Conservation (phyloP, 2,113 vertebrate species). For the Bothrops jararaca region DNA sequence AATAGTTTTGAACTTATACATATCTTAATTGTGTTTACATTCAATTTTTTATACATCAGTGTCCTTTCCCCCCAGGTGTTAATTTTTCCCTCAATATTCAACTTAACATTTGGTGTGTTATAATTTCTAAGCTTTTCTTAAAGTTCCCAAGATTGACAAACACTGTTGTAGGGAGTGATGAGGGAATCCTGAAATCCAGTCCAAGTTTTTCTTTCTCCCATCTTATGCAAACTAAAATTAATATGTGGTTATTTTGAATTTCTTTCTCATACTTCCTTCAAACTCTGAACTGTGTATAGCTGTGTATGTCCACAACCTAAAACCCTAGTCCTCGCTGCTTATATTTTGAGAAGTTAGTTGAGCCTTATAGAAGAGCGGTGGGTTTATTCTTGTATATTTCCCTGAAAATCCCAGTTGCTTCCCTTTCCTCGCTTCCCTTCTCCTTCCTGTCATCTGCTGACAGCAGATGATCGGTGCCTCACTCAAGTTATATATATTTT, state of each 20-base stretch:
- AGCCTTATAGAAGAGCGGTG: constrained; percentile 29
- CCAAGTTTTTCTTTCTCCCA: not conserved
- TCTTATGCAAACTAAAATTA: not conserved
- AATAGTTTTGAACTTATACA: too few relatives aligned
- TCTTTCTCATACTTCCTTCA: not conserved
- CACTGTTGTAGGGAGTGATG: not conserved
- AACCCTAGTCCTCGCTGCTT: not conserved
- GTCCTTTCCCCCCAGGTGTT: too few relatives aligned
- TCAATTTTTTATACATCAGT: too few relatives aligned
- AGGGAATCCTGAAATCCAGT: not conserved
- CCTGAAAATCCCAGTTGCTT: constrained; percentile 39
- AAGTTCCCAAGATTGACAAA: not conserved
- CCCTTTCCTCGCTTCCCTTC: not conserved
- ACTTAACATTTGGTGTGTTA: too few relatives aligned
- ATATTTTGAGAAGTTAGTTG: constrained; percentile 31
- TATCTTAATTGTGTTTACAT: too few relatives aligned
- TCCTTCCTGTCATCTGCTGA: constrained; percentile 47
- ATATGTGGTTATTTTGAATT: not conserved
- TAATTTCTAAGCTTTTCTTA: too few relatives aligned
- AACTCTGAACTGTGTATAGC: not conserved
- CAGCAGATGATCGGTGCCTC: constrained; percentile 40
- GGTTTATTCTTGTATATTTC: constrained; percentile 44
- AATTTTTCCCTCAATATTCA: too few relatives aligned
- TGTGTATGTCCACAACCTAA: too few relatives aligned
- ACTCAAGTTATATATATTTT: constrained; percentile 47